phyloP scores from a whole-genome alignment of 2,113 vertebrate species.

The Ia io region DNA sequence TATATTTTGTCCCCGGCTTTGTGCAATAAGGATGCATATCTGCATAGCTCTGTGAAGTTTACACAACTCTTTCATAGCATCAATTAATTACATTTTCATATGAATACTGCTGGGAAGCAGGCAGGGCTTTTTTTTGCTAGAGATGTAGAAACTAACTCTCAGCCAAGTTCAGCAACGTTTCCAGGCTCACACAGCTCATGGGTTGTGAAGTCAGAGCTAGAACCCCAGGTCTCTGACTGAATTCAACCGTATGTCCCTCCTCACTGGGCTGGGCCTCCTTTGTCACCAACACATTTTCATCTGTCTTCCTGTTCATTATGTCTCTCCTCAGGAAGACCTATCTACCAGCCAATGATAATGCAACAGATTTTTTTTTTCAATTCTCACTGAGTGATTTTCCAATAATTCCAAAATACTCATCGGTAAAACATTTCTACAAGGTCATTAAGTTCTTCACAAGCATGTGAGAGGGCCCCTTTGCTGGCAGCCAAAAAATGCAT shows the following conservation, averaged over 20 bases:
- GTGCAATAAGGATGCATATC: background rate
- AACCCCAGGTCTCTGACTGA: background rate
- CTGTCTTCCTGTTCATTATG: background rate
- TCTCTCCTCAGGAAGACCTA: background rate
- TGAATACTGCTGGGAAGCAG: background rate
- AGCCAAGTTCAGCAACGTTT: background rate
- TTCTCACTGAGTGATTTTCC: slow-evolving; percentile 71
- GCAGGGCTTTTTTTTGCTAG: background rate
- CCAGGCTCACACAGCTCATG: background rate
- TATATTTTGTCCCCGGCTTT: background rate
- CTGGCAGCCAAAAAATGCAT: slow-evolving; percentile 77
- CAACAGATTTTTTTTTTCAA: slow-evolving; percentile 22
- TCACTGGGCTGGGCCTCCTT: background rate
- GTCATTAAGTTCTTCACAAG: slow-evolving; percentile 79
- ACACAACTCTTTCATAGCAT: background rate
- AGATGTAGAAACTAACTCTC: background rate
- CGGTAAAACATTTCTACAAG: slow-evolving; percentile 74
- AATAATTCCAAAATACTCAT: slow-evolving; percentile 77
- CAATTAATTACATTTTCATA: background rate
- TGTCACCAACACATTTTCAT: background rate
- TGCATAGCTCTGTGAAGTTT: background rate
- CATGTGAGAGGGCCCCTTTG: slow-evolving; percentile 81
- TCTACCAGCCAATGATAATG: slow-evolving; percentile 56
- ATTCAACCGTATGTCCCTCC: rapidly evolving
- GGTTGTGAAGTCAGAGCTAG: background rate